A percentile compares a stretch with the other conserved stretches of the same genome.
Evolutionary conservation across 2,113 vertebrate species (phyloP).

Genomic region (Ammodytes marinus): DNA sequence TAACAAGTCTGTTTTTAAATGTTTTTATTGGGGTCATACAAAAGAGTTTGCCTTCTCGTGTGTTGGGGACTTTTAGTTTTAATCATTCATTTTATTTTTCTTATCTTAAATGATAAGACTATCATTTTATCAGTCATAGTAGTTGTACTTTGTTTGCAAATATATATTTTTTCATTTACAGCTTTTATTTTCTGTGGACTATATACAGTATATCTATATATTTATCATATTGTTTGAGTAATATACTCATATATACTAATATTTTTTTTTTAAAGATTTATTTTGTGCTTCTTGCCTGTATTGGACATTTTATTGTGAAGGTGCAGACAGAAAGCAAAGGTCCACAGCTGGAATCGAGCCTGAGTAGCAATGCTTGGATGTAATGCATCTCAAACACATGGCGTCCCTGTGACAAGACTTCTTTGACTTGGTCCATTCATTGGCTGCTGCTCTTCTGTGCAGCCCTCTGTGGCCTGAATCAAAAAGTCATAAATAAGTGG

Average conservation of each 20-base stretch:
- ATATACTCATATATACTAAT: too few species aligned
- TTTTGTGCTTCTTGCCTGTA: background rate
- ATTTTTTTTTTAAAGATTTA: background rate
- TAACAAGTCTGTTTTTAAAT: background rate
- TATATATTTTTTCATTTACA: too few species aligned
- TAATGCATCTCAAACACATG: background rate
- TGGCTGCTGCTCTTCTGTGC: constrained; percentile 23
- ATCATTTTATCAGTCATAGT: background rate
- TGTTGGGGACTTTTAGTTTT: background rate
- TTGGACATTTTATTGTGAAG: background rate
- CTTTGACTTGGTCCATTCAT: constrained; percentile 9
- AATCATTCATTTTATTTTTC: background rate
- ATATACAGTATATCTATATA: background rate
- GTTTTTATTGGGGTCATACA: background rate
- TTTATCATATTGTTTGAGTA: background rate
- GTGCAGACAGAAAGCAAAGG: background rate
- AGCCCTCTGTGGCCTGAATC: constrained; percentile 25
- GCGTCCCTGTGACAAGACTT: background rate
- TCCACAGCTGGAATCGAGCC: background rate
- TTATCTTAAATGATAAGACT: background rate
- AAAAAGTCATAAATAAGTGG: constrained; percentile 46
- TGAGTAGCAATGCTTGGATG: background rate
- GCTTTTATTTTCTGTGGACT: background rate
- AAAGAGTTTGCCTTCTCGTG: background rate
- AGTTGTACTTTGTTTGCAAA: background rate